Evolutionary conservation across 2,888 invertebrate species (phyloP).

Genomic region (Melieria picta): DNA sequence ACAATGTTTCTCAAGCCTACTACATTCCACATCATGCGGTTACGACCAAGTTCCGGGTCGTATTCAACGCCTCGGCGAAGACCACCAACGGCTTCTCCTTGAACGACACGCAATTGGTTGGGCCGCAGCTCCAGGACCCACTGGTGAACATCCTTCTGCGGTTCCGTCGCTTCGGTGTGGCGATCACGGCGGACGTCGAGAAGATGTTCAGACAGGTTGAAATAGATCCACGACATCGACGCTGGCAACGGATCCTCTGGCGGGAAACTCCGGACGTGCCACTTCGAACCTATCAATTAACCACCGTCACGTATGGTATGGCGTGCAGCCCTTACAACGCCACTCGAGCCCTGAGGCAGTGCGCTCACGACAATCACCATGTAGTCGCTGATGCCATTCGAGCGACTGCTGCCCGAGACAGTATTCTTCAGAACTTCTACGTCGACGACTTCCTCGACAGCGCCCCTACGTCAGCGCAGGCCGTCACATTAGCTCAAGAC

Average conservation of each 20-base stretch:
- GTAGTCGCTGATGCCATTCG: conserved; percentile 3
- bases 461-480: background rate
- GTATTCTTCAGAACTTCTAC: conserved; percentile 20
- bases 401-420: conserved; percentile 2
- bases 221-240: conserved; percentile 5
- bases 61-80: conserved; percentile 31
- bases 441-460: conserved; percentile 34
- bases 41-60: conserved; percentile 22
- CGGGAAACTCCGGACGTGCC: conserved; percentile 7
- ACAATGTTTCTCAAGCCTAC: conserved; percentile 5
- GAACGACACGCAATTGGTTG: conserved; percentile 25
- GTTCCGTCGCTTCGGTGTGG: conserved; percentile 2
- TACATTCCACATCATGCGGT: conserved; percentile 34
- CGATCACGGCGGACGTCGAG: conserved; percentile 21
- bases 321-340: conserved; percentile 29
- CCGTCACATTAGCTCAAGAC: background rate
- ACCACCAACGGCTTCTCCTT: conserved; percentile 23
- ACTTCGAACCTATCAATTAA: conserved; percentile 4
- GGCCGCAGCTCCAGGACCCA: conserved; percentile 23
- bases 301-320: conserved; percentile 29
- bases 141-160: background rate
- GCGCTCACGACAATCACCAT: conserved; percentile 9
- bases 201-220: conserved; percentile 12
- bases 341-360: conserved; percentile 15
- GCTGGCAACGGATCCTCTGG: conserved; percentile 28